These are phyloP conservation scores for Pseudochirops corinnae DNA, from an alignment of 2,797 vertebrate genomes.

Conservation along the genomic window DNA sequence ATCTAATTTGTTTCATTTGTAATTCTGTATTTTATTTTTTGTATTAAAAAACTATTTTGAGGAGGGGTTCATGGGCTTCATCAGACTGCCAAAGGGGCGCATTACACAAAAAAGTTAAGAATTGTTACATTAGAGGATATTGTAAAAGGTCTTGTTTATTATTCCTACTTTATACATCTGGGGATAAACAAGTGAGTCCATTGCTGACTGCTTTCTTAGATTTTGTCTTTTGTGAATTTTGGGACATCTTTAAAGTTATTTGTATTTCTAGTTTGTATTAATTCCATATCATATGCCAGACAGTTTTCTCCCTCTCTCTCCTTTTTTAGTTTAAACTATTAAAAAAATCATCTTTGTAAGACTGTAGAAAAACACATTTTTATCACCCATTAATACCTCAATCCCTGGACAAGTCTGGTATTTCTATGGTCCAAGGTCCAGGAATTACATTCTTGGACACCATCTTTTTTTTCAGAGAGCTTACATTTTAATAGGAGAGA, in stretches of 20 bases:
- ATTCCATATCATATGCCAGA: not conserved
- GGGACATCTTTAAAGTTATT: not conserved
- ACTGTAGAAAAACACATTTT: not conserved
- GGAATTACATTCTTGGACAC: not conserved
- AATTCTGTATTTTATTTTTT: not conserved
- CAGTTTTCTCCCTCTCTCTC: not conserved
- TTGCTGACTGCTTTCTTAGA: not conserved
- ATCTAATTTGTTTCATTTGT: not conserved
- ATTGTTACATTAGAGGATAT: not conserved
- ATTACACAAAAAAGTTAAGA: not conserved
- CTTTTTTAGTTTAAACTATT: not conserved
- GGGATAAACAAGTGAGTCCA: not conserved
- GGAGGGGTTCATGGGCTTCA: not conserved
- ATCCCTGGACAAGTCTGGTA: not conserved
- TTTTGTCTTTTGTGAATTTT: not conserved
- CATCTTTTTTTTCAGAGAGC: not conserved
- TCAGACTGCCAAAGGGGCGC: not conserved
- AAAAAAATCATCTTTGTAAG: not conserved
- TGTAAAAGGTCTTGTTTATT: not conserved
- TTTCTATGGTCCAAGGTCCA: not conserved
- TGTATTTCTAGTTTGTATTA: not conserved
- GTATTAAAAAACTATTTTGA: too few relatives aligned
- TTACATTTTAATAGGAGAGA: too few relatives aligned
- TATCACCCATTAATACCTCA: not conserved
- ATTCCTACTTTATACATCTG: not conserved